These are phyloP conservation scores for Drosophila bunnanda DNA, from an alignment of 2,888 invertebrate species.

Conservation along the genomic window DNA sequence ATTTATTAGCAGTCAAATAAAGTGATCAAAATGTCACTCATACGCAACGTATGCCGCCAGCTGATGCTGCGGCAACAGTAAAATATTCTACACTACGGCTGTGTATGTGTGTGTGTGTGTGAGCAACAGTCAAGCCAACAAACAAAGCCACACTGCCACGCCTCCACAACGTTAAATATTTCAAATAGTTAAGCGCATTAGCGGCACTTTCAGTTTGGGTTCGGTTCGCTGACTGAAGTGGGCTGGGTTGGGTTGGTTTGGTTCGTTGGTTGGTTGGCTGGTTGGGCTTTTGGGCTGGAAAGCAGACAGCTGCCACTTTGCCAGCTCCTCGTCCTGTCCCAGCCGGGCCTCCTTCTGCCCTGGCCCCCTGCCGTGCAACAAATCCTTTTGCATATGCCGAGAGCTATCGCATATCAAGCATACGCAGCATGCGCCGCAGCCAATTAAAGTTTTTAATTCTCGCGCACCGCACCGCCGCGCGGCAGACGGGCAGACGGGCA, in stretches of 20 bases:
- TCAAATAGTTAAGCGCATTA: conserved; percentile 80
- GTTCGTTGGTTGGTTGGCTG: neutral
- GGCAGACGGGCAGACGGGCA: conserved; percentile 17
- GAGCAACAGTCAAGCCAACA: conserved; percentile 52
- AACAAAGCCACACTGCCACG: conserved; percentile 29
- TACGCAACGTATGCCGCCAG: conserved; percentile 63
- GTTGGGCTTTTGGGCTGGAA: conserved; percentile 27
- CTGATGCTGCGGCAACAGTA: conserved; percentile 50
- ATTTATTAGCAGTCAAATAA: conserved; percentile 78
- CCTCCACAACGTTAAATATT: conserved; percentile 66
- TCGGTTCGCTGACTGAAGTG: conserved; percentile 24
- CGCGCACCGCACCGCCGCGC: conserved; percentile 26
- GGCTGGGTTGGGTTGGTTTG: conserved; percentile 14
- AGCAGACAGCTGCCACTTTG: conserved; percentile 39
- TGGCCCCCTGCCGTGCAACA: conserved; percentile 23
- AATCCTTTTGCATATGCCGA: conserved; percentile 61
- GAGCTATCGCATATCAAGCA: conserved; percentile 72
- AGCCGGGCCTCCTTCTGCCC: neutral
- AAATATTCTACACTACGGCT: conserved; percentile 65
- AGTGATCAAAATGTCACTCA: conserved; percentile 77
- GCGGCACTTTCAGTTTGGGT: conserved; percentile 72
- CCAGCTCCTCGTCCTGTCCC: conserved; percentile 14
- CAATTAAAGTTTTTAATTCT: conserved; percentile 76
- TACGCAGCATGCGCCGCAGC: conserved; percentile 75
- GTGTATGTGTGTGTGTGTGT: conserved; percentile 12